Conservation (phyloP, 1,140 invertebrate genomes). For the Magallana ariakensis region DNA sequence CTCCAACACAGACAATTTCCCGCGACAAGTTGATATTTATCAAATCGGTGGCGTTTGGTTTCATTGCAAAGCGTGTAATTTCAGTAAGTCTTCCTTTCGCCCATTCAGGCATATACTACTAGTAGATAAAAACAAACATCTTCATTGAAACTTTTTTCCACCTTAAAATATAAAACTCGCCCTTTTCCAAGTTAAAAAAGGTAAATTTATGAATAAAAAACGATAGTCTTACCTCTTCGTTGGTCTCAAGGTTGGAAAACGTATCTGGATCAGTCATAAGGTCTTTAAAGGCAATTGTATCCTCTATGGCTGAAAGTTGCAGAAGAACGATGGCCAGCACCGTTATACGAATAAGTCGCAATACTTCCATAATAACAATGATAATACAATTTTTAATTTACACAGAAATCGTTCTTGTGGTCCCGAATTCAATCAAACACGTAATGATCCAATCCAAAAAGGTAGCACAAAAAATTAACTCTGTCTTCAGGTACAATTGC, state of each 20-base stretch:
- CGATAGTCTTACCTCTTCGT: conserved; percentile 1
- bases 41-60: neutral
- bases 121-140: neutral
- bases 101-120: neutral
- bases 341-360: neutral
- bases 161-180: too few relatives aligned
- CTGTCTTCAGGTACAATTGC: conserved; percentile 7
- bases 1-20: neutral
- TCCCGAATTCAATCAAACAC: neutral
- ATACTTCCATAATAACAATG: neutral
- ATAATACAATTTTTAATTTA: neutral
- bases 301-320: neutral
- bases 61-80: neutral
- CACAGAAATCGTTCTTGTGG: neutral
- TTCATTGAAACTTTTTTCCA: too few relatives aligned
- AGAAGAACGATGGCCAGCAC: neutral
- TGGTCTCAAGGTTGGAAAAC: neutral
- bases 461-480: conserved; percentile 23
- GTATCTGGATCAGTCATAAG: neutral
- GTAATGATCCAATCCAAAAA: conserved; percentile 1
- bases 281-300: conserved; percentile 4
- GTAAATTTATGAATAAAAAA: neutral
- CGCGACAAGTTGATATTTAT: neutral
- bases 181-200: neutral
- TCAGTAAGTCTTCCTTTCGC: neutral